phyloP scores from a whole-genome alignment of 2,797 vertebrate species.

The Sphenopsis melanotis region DNA sequence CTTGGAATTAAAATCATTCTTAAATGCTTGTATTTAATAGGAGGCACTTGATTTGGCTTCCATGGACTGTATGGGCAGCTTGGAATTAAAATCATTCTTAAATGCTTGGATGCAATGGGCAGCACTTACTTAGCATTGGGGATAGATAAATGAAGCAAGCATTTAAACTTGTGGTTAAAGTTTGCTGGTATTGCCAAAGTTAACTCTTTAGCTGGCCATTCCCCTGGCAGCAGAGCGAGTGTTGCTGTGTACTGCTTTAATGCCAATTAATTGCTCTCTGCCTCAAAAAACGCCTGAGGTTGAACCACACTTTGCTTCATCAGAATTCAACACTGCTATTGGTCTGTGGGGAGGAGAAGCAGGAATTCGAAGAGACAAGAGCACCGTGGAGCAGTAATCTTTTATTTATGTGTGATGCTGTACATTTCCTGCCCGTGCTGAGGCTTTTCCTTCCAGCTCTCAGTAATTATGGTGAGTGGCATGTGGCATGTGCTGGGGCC shows the following conservation, averaged over 20 bases:
- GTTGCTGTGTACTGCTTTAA: conserved; percentile 3
- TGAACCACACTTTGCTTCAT: conserved; percentile 41
- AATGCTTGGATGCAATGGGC: not conserved
- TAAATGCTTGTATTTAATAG: not conserved
- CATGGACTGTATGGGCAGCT: not conserved
- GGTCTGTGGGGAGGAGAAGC: conserved; percentile 26
- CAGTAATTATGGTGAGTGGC: conserved; percentile 44
- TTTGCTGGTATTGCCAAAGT: not conserved
- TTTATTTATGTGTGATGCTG: conserved; percentile 64
- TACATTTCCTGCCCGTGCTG: conserved; percentile 36
- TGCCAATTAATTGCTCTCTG: conserved; percentile 43
- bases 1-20: not conserved
- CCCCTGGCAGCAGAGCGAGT: not conserved
- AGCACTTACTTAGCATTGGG: not conserved
- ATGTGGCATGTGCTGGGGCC: conserved; percentile 36
- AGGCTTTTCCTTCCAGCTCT: conserved; percentile 5
- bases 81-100: not conserved
- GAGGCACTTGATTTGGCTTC: not conserved
- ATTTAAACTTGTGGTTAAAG: not conserved
- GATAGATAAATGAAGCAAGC: not conserved
- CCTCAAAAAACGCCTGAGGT: conserved; percentile 49
- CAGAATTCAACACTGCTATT: conserved; percentile 41
- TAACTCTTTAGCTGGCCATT: not conserved
- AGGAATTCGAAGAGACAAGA: conserved; percentile 56
- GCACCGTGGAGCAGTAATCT: conserved; percentile 41